A percentile compares a stretch with the other conserved stretches of the same genome.
Conservation (phyloP, 2,888 invertebrate species). For the Temnothorax rugatulus region DNA sequence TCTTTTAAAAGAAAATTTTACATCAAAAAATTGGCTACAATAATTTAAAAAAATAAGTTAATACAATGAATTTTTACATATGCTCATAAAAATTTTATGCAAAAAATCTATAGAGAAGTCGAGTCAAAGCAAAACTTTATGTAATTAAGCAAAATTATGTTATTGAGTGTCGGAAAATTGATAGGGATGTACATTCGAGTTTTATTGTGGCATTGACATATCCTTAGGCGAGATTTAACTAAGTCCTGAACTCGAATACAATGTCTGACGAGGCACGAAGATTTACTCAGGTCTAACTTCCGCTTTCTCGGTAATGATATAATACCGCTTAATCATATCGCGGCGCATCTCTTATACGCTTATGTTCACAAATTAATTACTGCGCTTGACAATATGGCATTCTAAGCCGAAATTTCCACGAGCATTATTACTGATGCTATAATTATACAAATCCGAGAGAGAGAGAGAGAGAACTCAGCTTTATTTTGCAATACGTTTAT, state of each 20-base stretch:
- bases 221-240: conserved; percentile 24
- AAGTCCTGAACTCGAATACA: conserved; percentile 31
- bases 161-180: not conserved
- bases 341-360: conserved; percentile 22
- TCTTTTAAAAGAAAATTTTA: not conserved
- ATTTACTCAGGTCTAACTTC: conserved; percentile 44
- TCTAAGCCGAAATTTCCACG: conserved; percentile 19
- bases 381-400: conserved; percentile 31
- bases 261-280: conserved; percentile 38
- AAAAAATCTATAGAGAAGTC: not conserved
- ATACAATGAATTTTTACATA: not conserved
- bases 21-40: not conserved
- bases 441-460: not conserved
- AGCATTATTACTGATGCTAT: not conserved
- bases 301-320: conserved; percentile 28
- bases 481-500: not conserved
- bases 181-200: conserved; percentile 5
- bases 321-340: conserved; percentile 44
- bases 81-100: not conserved
- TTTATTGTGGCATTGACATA: conserved; percentile 18
- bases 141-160: too few relatives aligned
- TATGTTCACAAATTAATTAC: conserved; percentile 37
- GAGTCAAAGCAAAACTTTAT: not conserved
- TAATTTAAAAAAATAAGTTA: not conserved
- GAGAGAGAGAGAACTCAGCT: not conserved